Evolutionary conservation across 2,888 invertebrate genomes (phyloP).

Genomic region (Conomelus anceps): DNA sequence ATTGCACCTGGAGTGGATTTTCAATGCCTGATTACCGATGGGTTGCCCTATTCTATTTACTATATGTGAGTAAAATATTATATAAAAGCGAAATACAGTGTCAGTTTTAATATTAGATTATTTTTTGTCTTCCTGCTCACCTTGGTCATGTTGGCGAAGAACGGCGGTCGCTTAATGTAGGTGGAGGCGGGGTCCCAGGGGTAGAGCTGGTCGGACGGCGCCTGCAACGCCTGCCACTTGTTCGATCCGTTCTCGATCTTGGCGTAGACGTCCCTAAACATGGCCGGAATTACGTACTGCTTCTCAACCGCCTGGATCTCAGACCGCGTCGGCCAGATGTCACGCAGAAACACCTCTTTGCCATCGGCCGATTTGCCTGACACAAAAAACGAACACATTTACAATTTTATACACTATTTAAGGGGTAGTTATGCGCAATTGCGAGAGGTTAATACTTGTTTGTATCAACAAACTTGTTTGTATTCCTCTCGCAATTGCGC

Average conservation of each 20-base stretch:
- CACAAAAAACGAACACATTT: too few relatives aligned
- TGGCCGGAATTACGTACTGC: constrained; percentile 84
- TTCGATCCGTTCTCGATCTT: constrained; percentile 78
- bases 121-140: constrained; percentile 41
- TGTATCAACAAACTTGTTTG: too few relatives aligned
- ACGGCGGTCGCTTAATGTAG: constrained; percentile 94
- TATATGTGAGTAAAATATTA: too few relatives aligned
- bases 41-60: too few relatives aligned
- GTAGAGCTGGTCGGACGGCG: constrained; percentile 77
- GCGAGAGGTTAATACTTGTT: too few relatives aligned
- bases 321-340: constrained; percentile 90
- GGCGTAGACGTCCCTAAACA: constrained; percentile 88
- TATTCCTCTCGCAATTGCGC: too few relatives aligned
- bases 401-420: too few relatives aligned
- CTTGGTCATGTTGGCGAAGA: constrained; percentile 78
- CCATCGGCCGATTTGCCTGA: constrained; percentile 50
- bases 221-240: constrained; percentile 75
- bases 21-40: too few relatives aligned
- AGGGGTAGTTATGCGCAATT: too few relatives aligned
- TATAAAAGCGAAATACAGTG: too few relatives aligned
- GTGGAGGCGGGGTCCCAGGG: constrained; percentile 88
- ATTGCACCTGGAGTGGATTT: too few relatives aligned
- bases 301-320: constrained; percentile 89
- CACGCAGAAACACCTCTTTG: constrained; percentile 70
- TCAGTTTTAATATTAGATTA: not conserved